A percentile compares a stretch with the other conserved stretches of the same genome.
phyloP scores from a whole-genome alignment of 2,888 invertebrate species.

The Agrochola lota region DNA sequence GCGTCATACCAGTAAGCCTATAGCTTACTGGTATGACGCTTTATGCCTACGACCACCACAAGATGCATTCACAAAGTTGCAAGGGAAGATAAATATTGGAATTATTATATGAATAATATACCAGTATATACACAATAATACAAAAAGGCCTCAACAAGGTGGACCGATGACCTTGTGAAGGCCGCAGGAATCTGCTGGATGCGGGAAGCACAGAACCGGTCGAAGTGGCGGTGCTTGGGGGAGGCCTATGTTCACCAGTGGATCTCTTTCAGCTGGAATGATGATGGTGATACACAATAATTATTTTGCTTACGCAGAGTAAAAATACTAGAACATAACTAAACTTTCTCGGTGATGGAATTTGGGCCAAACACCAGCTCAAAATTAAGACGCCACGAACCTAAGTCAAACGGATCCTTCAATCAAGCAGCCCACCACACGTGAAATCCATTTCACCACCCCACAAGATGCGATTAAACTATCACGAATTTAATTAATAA shows the following conservation, averaged over 20 bases:
- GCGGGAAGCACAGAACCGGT: too few species aligned
- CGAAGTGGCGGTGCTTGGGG: too few species aligned
- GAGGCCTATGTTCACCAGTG: too few species aligned
- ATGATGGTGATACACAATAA: too few species aligned
- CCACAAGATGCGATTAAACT: slow-evolving; percentile 69
- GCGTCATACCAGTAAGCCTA: too few species aligned
- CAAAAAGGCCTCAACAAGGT: too few species aligned
- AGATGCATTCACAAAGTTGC: background rate
- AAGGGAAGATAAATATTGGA: background rate
- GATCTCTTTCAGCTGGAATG: too few species aligned
- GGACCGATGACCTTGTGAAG: too few species aligned
- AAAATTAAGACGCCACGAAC: background rate
- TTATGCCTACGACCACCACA: background rate
- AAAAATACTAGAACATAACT: background rate
- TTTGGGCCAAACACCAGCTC: background rate
- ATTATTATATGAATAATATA: too few species aligned
- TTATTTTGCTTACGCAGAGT: background rate
- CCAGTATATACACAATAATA: too few species aligned
- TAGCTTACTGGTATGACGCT: too few species aligned
- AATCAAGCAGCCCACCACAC: slow-evolving; percentile 44
- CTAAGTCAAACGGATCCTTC: slow-evolving; percentile 4
- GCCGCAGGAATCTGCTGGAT: too few species aligned
- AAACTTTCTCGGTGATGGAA: background rate
- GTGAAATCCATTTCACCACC: slow-evolving; percentile 56
- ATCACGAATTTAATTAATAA: slow-evolving; percentile 78